Base-by-base conservation (phyloP, 2,888 invertebrate genomes). In the Unio delphinus region DNA sequence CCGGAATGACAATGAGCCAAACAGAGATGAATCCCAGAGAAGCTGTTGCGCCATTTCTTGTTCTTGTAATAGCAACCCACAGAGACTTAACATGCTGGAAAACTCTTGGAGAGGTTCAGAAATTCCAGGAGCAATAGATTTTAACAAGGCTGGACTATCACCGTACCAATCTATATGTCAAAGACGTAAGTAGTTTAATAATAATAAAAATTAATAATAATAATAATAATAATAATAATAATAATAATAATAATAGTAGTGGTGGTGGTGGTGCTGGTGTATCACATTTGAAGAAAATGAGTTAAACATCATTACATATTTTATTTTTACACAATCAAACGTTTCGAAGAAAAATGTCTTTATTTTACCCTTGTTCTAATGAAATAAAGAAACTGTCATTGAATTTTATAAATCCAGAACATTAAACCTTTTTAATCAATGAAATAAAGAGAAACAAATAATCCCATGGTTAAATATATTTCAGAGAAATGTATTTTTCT, bases 21-120 rank as follows among this genome's bases (percentile, higher is more conserved):
- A 78, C 62, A 70, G 79, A 58, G 84, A 85, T 57, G 85, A 85
- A 63, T 73, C 79, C 20, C 78, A 80, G 70, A 72, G 83, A 64
- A 83, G 82, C 30, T 84, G 83, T 72, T 86, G 86, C 76, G 84
- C 84, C 61, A 80, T 86, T 56, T 83, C 84, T 8, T 86, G 84
- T 69, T 74, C 83, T 23, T 85, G 86, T 69, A 84, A 80, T 68
- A 78, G 81, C 64, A 75, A 80, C 57, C 81, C 81, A 64, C 83
- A 83, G 70, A 78, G 83, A 62, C 70, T 83, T 34, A 83, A 83
- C 66, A 79, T 83, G 63, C 73, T 83, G 70, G 83, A 83, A 75
- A 83, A 82, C 76, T 76, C 81, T 3, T 86, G 86, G 84, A 80
- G 83, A 58, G 79, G 76, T 17, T 69, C 83, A 3, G 84, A 85